Percentiles rank a stretch among this genome's conserved stretches.
These are phyloP conservation scores for Decapterus maruadsi DNA, from an alignment of 2,797 vertebrate species.

Conservation along the genomic window DNA sequence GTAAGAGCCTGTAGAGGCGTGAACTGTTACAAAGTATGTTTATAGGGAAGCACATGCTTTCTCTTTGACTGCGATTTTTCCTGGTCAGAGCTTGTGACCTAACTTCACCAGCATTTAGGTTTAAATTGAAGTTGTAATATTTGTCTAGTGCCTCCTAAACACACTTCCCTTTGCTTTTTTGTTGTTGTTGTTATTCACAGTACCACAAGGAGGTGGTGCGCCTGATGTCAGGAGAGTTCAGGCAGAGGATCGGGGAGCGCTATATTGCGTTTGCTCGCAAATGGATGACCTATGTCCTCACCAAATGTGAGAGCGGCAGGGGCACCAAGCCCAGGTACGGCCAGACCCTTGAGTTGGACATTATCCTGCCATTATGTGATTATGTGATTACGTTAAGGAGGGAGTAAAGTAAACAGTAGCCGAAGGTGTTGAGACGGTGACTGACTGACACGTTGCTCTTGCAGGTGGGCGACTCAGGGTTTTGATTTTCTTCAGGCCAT, in stretches of 20 bases:
- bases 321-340: slow-evolving; percentile 97
- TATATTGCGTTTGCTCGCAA: slow-evolving; percentile 97
- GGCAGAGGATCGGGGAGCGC: slow-evolving; percentile 96
- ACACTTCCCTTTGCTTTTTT: background rate
- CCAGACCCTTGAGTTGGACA: background rate
- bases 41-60: background rate
- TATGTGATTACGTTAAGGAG: no score
- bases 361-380: background rate
- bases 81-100: background rate
- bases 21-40: background rate
- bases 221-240: slow-evolving; percentile 98
- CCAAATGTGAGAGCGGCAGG: slow-evolving; percentile 98
- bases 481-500: slow-evolving; percentile 99
- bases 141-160: background rate
- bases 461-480: slow-evolving; percentile 99
- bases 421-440: background rate
- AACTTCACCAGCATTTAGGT: background rate
- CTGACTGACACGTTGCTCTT: slow-evolving; percentile 19
- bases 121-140: background rate
- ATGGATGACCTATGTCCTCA: slow-evolving; percentile 99
- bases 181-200: slow-evolving; percentile 73
- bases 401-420: background rate
- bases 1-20: slow-evolving; percentile 76
- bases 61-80: background rate
- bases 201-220: slow-evolving; percentile 99